Conservation (phyloP, 37 sponge, comb jelly and placozoan genomes). For the Amphimedon queenslandica region DNA sequence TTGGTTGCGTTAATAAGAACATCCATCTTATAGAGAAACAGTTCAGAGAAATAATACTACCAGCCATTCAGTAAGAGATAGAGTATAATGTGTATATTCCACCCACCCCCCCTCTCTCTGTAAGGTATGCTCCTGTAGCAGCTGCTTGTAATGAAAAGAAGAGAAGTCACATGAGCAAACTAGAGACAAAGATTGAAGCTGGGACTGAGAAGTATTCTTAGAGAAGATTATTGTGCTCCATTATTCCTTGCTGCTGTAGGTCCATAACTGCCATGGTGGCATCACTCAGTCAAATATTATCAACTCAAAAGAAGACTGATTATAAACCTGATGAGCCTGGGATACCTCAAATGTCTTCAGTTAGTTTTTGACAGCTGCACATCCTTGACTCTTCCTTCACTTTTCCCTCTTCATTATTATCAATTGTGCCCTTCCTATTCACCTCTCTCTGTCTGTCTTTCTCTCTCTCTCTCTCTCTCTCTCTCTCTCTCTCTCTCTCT, state of each 20-base stretch:
- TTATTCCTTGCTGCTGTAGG: slow-evolving; percentile 19
- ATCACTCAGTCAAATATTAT: slow-evolving; percentile 41
- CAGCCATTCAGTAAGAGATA: slow-evolving; percentile 60
- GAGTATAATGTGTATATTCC: neutral
- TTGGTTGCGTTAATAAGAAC: slow-evolving; percentile 52
- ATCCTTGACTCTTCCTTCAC: neutral
- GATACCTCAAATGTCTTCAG: slow-evolving; percentile 28
- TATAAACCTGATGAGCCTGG: slow-evolving; percentile 68
- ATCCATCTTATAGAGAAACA: slow-evolving; percentile 82
- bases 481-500: neutral
- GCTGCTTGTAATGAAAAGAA: slow-evolving; percentile 56
- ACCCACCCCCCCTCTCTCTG: neutral
- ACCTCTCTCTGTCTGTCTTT: neutral
- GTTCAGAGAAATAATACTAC: slow-evolving; percentile 69
- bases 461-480: neutral
- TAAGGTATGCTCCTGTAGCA: slow-evolving; percentile 61
- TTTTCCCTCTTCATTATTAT: no score
- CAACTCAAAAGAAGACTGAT: slow-evolving; percentile 82
- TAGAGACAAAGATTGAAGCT: slow-evolving; percentile 77
- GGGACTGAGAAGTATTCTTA: slow-evolving; percentile 66
- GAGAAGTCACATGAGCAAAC: slow-evolving; percentile 27
- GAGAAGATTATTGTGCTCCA: neutral
- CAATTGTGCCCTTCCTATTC: neutral
- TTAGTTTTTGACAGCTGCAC: neutral
- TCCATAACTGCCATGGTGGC: slow-evolving; percentile 46